These are phyloP conservation scores for Zalophus californianus DNA, from an alignment of 2,797 vertebrate genomes.

Conservation along the genomic window DNA sequence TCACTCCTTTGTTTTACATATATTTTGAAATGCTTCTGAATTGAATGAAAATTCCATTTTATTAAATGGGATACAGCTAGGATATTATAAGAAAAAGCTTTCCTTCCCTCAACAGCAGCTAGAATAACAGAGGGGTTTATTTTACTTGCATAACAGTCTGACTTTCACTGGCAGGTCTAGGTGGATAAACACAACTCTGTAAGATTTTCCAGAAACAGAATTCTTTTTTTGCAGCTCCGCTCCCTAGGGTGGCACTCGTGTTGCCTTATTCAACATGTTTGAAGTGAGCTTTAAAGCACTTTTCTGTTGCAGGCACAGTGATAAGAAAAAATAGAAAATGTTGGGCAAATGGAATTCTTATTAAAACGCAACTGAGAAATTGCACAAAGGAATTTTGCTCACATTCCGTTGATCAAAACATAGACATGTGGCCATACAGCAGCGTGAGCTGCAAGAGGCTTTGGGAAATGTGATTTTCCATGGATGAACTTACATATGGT, in stretches of 20 bases:
- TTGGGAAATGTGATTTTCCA: background rate
- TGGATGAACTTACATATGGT: accelerated
- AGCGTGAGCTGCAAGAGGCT: accelerated
- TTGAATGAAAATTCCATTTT: background rate
- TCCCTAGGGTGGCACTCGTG: background rate
- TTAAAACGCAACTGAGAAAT: background rate
- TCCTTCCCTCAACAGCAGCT: background rate
- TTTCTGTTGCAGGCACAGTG: too few species aligned
- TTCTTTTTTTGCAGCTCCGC: background rate
- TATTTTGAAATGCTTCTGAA: background rate
- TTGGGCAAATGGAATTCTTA: background rate
- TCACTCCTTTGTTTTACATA: background rate
- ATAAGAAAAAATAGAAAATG: background rate
- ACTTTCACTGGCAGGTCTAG: background rate
- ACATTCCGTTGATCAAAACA: background rate
- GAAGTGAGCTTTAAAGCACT: background rate
- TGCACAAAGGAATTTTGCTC: too few species aligned
- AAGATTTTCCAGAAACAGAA: background rate
- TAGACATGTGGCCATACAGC: accelerated
- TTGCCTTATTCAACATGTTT: background rate
- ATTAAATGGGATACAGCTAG: background rate
- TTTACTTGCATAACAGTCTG: too few species aligned
- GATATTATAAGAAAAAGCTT: background rate
- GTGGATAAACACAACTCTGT: accelerated
- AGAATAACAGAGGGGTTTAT: background rate